Conservation (phyloP, 2,113 vertebrate genomes). For the Struthidea cinerea region DNA sequence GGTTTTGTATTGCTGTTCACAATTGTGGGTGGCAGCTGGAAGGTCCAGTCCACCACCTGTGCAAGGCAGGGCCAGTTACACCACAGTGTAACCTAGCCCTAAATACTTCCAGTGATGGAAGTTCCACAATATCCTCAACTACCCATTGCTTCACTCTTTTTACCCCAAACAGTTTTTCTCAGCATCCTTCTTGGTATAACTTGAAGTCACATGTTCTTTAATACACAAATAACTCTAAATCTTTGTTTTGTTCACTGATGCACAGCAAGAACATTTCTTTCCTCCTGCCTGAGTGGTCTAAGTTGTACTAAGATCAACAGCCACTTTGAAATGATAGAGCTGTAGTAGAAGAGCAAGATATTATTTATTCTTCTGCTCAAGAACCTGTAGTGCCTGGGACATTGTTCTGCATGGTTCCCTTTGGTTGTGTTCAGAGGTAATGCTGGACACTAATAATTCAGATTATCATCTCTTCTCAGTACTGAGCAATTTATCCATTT, state of each 20-base stretch:
- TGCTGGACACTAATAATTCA: not conserved
- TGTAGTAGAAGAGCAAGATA: not conserved
- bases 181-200: not conserved
- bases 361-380: not conserved
- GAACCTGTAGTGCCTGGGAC: not conserved
- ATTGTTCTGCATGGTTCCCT: not conserved
- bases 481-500: not conserved
- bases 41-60: not conserved
- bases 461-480: not conserved
- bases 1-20: not conserved
- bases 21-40: not conserved
- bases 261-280: not conserved
- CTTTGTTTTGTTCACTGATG: not conserved
- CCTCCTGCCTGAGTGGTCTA: not conserved
- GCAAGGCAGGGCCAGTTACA: not conserved
- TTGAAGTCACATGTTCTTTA: not conserved
- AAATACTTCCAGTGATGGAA: not conserved
- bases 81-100: fast-evolving
- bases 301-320: not conserved
- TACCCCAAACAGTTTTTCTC: not conserved
- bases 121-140: not conserved
- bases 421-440: not conserved
- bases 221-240: not conserved
- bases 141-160: not conserved
- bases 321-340: not conserved